Evolutionary conservation across 2,113 vertebrate genomes (phyloP).

Genomic region (Nipponia nippon): DNA sequence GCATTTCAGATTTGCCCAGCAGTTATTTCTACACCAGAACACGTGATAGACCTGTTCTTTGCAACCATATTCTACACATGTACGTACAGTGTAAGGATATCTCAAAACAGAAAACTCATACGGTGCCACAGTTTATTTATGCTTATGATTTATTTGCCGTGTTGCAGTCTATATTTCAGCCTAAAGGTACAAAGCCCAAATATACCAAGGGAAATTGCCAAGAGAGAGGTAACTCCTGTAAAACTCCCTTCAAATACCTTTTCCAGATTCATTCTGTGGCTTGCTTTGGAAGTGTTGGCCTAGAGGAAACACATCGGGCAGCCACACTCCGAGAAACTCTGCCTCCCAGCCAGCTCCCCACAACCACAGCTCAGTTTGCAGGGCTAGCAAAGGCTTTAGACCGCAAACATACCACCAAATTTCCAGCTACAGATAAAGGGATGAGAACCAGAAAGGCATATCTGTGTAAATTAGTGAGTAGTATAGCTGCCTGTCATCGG

Average conservation of each 20-base stretch:
- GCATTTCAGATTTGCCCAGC: background rate
- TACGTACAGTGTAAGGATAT: background rate
- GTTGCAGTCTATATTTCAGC: background rate
- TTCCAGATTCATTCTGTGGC: background rate
- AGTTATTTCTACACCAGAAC: background rate
- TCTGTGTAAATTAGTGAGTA: background rate
- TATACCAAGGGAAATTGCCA: background rate
- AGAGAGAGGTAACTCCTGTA: background rate
- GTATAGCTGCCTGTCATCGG: background rate
- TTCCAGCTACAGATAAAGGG: background rate
- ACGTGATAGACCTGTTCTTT: background rate
- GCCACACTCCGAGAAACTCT: background rate
- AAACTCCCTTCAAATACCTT: background rate
- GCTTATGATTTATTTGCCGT: background rate
- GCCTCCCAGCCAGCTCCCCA: background rate
- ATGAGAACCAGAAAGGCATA: background rate
- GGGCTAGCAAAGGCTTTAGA: background rate
- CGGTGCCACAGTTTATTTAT: background rate
- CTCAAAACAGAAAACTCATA: background rate
- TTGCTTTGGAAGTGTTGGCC: background rate
- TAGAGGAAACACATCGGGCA: background rate
- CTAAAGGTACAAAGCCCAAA: background rate
- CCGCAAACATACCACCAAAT: background rate
- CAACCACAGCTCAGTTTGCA: background rate
- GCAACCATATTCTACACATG: rapidly evolving